Evolutionary conservation across 2,113 vertebrate species (phyloP).

Genomic region (Malaclemys terrapin): DNA sequence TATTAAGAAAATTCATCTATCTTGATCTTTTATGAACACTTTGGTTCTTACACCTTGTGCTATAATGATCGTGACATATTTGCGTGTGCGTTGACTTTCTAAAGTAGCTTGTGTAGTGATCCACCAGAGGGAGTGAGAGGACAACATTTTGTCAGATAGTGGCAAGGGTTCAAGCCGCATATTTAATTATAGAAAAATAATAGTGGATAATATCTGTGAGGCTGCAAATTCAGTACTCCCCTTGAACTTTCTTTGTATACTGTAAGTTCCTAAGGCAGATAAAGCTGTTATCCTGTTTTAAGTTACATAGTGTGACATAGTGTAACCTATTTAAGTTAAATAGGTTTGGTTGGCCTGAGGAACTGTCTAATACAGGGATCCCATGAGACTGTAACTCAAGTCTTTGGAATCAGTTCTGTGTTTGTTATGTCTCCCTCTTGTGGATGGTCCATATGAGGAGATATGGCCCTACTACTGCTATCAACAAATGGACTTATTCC

Average conservation of each 20-base stretch:
- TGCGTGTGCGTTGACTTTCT: not conserved
- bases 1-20: slow-evolving; percentile 81
- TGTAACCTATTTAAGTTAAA: not conserved
- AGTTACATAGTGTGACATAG: not conserved
- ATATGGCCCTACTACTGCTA: not conserved
- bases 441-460: not conserved
- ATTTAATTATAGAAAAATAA: not conserved
- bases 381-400: not conserved
- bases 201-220: not conserved
- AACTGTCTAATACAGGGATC: not conserved
- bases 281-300: not conserved
- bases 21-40: slow-evolving; percentile 72
- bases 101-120: slow-evolving; percentile 10
- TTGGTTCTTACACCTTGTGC: slow-evolving; percentile 44
- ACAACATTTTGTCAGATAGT: not conserved
- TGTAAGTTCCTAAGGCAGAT: not conserved
- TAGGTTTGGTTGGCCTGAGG: fast-evolving
- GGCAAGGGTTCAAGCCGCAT: not conserved
- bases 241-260: not conserved
- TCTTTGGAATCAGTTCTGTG: not conserved
- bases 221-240: not conserved
- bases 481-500: not conserved
- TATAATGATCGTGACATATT: slow-evolving; percentile 44
- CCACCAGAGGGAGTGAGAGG: not conserved
- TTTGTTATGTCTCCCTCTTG: not conserved